Evolutionary conservation across 2,797 vertebrate species (phyloP), one percentile per base, ranked within the genome.

Genomic region (Fistularia commersonii): DNA sequence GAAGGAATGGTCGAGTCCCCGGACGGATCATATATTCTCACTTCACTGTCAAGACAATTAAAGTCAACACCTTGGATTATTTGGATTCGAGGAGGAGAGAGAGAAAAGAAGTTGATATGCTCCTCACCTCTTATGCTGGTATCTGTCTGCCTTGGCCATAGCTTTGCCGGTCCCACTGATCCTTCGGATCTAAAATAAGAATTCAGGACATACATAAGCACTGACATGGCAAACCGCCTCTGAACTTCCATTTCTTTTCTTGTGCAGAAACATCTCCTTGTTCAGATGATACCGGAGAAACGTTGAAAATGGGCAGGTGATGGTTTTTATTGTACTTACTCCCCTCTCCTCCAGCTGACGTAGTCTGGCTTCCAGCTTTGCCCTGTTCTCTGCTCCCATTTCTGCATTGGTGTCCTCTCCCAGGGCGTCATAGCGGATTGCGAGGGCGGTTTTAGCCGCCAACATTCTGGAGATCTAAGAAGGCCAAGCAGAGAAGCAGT

Each of bases 141-240:
- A 99, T 76, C 98, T 98, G 85, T 99, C 97, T 41, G 92, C 75
- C 83, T 83, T 93, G 44, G 96, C 95, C 83, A 95, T 85, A 6
- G 94, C 92, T 87, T 95, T 99, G 77, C 97, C 97, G 31, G 95
- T 92, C 61, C 97, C 96, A 76, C 96, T 98, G 80, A 99, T 95
- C 81, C 91, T 91, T 78, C 94, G 89, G 77, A 98, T 91, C 96
- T 99, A 70, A 48, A 40, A 32, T 3, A 41, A 11, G 13, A 11
- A 51, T 8, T 7, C 10, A 8, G 10, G 9, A 13, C 7, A 11
- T 39, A 6, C 13, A 48, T 33, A 13, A 6, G 8, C 13, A 33
- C 12, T 32, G 23, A 23, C 23, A 23, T 4, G 4, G 23, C 23
- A 23, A 23, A 23, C 23, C 23, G 2, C 23, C 4, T 23, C 23